phyloP scores from a whole-genome alignment of 2,113 vertebrate species.

The Patagioenas fasciata region DNA sequence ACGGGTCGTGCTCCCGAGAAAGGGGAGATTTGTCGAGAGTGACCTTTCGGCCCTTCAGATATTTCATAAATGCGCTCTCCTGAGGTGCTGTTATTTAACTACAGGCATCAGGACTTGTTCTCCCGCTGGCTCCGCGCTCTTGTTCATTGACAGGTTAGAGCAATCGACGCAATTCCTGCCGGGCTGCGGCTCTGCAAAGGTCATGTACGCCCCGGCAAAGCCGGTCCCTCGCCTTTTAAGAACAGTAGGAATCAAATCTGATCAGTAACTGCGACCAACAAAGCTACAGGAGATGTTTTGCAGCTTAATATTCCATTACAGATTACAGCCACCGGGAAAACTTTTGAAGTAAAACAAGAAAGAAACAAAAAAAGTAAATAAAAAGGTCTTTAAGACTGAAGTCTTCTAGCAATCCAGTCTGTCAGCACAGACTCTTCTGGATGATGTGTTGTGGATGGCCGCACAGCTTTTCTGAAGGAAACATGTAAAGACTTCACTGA shows the following conservation, averaged over 20 bases:
- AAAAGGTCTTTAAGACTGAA: neutral
- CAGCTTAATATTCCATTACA: constrained; percentile 35
- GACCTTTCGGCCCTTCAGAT: constrained; percentile 55
- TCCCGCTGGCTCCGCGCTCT: constrained; percentile 28
- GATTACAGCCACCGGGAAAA: neutral
- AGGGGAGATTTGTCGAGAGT: neutral
- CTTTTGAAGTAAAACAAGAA: constrained; percentile 7
- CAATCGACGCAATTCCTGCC: neutral
- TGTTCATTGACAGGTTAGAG: constrained; percentile 9
- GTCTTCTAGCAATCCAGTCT: neutral
- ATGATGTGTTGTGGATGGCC: neutral
- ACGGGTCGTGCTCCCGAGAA: neutral
- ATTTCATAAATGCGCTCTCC: constrained; percentile 29
- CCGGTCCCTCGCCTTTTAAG: constrained; percentile 26
- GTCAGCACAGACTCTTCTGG: neutral
- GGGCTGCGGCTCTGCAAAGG: neutral
- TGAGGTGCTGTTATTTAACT: constrained; percentile 50
- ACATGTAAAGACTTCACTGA: neutral
- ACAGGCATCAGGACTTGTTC: constrained; percentile 12
- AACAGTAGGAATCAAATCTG: constrained; percentile 51
- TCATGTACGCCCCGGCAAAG: neutral
- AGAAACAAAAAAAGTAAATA: neutral
- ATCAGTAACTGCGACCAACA: constrained; percentile 29
- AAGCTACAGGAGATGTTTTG: constrained; percentile 18
- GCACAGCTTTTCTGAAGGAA: neutral